Evolutionary conservation across 2,113 vertebrate species (phyloP), one percentile per base, ranked within the genome.

Genomic region (Colossoma macropomum): DNA sequence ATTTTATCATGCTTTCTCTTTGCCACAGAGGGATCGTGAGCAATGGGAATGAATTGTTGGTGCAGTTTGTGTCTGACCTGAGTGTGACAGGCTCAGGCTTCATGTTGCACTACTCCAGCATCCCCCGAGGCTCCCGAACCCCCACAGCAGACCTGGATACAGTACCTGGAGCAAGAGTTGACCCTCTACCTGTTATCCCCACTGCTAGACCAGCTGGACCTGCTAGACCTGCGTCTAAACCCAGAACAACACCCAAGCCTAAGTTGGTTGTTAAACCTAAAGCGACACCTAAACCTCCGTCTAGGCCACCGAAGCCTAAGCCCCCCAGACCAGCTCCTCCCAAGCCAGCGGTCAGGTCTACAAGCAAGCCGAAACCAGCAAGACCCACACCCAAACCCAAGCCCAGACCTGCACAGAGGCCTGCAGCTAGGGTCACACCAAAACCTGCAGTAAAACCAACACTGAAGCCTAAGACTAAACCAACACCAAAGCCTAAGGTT

Each of bases 61-160:
- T 98, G 66, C 97, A 98, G 92, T 98, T 98, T 23, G 95, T 98
- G 32, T 98, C 97, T 0, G 97, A 98, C 85, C 96, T 96, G 82
- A 98, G 96, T 4, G 94, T 98, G 82, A 97, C 97, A 0, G 95
- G 95, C 0, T 95, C 96, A 19, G 97, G 97, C 63, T 98, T 98
- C 89, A 94, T 95, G 65, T 96, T 95, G n/a, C 84, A 90, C 81
- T 97, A 98, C 84, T 86, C 79, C 79, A 92, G 90, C 2, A 86
- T 94, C 12, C 90, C 93, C 13, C 91, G 79, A 0, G 92, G 93
- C 11, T 90, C 93, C 30, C 86, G 89, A 19, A 69, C 62, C 10
- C 86, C 92, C 52, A 93, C 92, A 0, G 63, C 85, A 0, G 90
- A 84, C 30, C 89, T 91, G 11, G 92, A 94, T 73, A 89, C 89